Base-by-base conservation (phyloP, 2,888 invertebrate genomes). In the Eupithecia tripunctaria region DNA sequence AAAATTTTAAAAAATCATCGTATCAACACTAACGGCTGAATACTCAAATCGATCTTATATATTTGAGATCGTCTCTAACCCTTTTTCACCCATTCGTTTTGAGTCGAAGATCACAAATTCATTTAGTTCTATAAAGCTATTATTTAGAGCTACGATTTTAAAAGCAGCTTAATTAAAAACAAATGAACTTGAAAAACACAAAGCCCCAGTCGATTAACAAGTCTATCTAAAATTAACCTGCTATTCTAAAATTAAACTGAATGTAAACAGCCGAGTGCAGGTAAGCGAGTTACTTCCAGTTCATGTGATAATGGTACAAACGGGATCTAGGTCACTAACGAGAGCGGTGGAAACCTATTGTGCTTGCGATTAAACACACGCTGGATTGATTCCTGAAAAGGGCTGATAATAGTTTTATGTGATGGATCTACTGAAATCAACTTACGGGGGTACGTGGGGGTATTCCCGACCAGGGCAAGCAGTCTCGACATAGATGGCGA, bases 301-400 rank as follows among this genome's bases (percentile, higher is more conserved):
- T 63, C 62, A 36, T 27, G 32, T 63, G 63, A n/a, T 36, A 21
- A 21, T 36, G 38, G 14, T 51, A n/a, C 47, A 51, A 6, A 36
- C 65, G 67, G 69, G 72, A 76, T 69, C 69, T 74, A 21, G 74
- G 64, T n/a, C 71, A 64, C 56, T 67, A 66, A 72, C 59, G 21
- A 38, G 15, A 56, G 67, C 59, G 47, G 36, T 63, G 69, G 27
- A 56, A 36, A 56, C 21, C 41, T 27, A 43, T 60, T 43, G 68
- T 38, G 38, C 21, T 38, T 38, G 38, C 64, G 66, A 64, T 64
- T 64, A 64, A 64, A 41, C 64, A 64, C 64, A 25, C 64, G 67
- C 70, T 71, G 76, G 64, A 64, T 64, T 25, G 38, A 64, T 63
- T 63, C 62, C 47, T 60, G 62, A 38, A 64, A 71, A 18, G 8